Evolutionary conservation across 2,113 vertebrate species (phyloP).

Genomic region (Apus apus): DNA sequence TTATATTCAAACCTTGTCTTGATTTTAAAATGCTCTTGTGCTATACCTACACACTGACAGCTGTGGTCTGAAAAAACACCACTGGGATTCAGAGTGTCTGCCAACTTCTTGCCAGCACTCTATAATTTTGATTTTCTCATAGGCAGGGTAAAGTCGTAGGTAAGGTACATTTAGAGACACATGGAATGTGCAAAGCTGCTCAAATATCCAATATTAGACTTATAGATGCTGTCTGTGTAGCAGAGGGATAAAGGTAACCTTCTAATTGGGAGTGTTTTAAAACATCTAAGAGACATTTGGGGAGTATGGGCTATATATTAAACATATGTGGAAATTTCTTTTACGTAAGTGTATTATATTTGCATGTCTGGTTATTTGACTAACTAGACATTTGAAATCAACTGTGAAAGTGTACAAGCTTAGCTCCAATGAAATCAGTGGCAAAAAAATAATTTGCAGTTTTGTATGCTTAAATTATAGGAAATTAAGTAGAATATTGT

Average conservation of each 20-base stretch:
- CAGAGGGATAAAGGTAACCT: neutral
- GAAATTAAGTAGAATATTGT: neutral
- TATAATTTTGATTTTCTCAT: neutral
- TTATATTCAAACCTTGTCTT: neutral
- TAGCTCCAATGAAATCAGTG: neutral
- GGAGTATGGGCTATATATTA: neutral
- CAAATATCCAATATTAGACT: neutral
- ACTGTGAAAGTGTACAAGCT: neutral
- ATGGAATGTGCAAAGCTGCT: neutral
- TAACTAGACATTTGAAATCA: neutral
- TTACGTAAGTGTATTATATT: neutral
- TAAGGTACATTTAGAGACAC: neutral
- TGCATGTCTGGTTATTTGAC: neutral
- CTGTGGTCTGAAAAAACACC: neutral
- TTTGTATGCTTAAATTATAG: neutral
- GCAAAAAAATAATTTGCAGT: neutral
- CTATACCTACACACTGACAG: neutral
- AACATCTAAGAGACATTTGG: neutral
- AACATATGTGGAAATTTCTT: neutral
- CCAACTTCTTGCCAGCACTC: neutral
- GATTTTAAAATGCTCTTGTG: neutral
- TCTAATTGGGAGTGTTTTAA: neutral
- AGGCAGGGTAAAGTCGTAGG: neutral
- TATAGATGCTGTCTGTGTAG: neutral
- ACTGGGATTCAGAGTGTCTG: neutral